Conservation (phyloP, 2,797 vertebrate genomes). For the Semotilus atromaculatus region DNA sequence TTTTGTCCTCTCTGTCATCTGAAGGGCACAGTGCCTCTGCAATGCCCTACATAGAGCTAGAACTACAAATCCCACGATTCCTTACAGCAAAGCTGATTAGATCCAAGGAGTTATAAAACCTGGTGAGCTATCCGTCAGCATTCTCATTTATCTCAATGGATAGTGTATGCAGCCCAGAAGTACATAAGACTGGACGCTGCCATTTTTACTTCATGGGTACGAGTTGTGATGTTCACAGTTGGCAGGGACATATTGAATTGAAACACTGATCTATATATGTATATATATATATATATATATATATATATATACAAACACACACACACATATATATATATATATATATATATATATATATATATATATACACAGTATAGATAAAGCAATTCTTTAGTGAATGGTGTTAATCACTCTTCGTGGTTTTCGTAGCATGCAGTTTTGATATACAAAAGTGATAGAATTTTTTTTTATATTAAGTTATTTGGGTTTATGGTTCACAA, state of each 20-base stretch:
- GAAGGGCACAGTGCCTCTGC: slow-evolving; percentile 16
- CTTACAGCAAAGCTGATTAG: slow-evolving; percentile 31
- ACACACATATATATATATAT: too few relatives aligned
- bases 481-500: too few relatives aligned
- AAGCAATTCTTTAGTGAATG: too few relatives aligned
- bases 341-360: too few relatives aligned
- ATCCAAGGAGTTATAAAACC: slow-evolving; percentile 19
- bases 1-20: slow-evolving; percentile 15
- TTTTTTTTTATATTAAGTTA: too few relatives aligned
- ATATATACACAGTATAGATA: too few relatives aligned
- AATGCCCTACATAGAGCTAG: slow-evolving; percentile 15
- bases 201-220: not conserved
- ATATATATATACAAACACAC: too few relatives aligned
- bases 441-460: too few relatives aligned
- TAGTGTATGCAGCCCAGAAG: not conserved
- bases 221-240: not conserved
- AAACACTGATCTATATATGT: not conserved
- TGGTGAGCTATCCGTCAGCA: not conserved
- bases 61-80: slow-evolving; percentile 38
- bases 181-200: not conserved
- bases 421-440: too few relatives aligned
- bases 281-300: too few relatives aligned
- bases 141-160: not conserved
- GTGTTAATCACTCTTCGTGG: too few relatives aligned
- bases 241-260: not conserved